Conservation (phyloP, 2,113 vertebrate species). For the Danionella cerebrum region DNA sequence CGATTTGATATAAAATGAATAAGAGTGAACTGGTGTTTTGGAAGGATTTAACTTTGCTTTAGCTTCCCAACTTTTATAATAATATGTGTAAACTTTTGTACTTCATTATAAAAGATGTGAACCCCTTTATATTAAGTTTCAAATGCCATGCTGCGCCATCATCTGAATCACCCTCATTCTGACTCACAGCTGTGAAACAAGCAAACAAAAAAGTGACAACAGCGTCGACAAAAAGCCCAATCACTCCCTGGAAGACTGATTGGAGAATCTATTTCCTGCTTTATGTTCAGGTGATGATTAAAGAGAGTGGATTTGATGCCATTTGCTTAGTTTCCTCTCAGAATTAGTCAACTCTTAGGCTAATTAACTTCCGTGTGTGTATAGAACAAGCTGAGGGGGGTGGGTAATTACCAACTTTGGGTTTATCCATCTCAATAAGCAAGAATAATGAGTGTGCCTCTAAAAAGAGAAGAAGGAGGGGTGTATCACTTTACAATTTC, state of each 20-base stretch:
- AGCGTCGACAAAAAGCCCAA: background rate
- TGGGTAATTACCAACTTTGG: slow-evolving; percentile 40
- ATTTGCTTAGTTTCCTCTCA: slow-evolving; percentile 38
- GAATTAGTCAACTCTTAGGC: slow-evolving; percentile 32
- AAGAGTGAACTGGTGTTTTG: background rate
- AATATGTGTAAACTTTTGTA: background rate
- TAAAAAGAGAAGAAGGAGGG: slow-evolving; percentile 33
- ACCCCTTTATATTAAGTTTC: background rate
- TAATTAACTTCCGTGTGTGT: slow-evolving; percentile 37
- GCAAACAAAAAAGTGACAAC: background rate
- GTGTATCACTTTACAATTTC: slow-evolving; percentile 19
- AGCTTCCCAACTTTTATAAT: background rate
- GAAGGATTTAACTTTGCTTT: background rate
- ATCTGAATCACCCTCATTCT: slow-evolving; percentile 1
- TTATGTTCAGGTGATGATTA: slow-evolving; percentile 26
- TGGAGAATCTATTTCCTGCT: slow-evolving; percentile 10
- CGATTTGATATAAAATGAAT: background rate
- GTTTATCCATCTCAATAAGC: slow-evolving; percentile 61
- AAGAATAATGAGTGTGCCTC: slow-evolving; percentile 59
- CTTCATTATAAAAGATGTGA: background rate
- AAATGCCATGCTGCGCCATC: background rate
- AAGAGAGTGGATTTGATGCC: slow-evolving; percentile 27
- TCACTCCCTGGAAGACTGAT: slow-evolving; percentile 3
- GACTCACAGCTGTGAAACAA: background rate
- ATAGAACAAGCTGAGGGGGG: slow-evolving; percentile 5